phyloP scores from a whole-genome alignment of 1,140 invertebrate species.

The Globodera rostochiensis region DNA sequence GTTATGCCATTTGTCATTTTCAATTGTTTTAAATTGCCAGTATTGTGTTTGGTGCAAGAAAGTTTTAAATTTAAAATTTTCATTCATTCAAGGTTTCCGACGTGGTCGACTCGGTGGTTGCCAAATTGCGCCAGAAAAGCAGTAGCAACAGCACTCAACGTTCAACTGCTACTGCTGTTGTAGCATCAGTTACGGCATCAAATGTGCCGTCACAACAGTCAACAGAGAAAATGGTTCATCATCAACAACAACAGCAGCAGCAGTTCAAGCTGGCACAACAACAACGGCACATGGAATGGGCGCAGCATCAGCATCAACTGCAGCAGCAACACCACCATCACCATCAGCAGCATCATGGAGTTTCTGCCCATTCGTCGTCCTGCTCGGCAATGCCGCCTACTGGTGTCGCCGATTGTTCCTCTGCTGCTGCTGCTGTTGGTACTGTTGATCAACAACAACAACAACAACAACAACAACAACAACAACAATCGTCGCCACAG shows the following conservation, averaged over 20 bases:
- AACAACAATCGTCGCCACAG: too few species aligned
- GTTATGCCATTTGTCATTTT: too few species aligned
- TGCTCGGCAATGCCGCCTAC: too few species aligned
- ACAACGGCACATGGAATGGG: not conserved
- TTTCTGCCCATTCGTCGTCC: too few species aligned
- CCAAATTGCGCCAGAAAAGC: constrained; percentile 26
- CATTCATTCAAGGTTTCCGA: constrained; percentile 30
- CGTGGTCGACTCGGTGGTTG: constrained; percentile 40
- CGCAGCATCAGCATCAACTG: not conserved
- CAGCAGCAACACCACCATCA: too few species aligned
- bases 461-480: too few species aligned
- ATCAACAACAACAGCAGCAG: constrained; percentile 16
- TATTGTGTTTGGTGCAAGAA: too few species aligned
- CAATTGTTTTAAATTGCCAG: too few species aligned
- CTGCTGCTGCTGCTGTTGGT: too few species aligned
- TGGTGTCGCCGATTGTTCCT: too few species aligned
- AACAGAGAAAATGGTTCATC: not conserved
- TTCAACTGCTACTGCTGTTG: not conserved
- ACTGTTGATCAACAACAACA: too few species aligned
- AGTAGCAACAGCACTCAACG: not conserved
- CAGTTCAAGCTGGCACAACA: not conserved
- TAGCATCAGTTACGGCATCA: constrained; percentile 2
- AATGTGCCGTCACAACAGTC: not conserved
- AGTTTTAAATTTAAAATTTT: not conserved
- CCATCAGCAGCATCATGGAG: too few species aligned